Percentiles rank a stretch among this genome's conserved stretches.
These are phyloP conservation scores for Rutpela maculata DNA, from an alignment of 2,888 invertebrate genomes.

Conservation along the genomic window DNA sequence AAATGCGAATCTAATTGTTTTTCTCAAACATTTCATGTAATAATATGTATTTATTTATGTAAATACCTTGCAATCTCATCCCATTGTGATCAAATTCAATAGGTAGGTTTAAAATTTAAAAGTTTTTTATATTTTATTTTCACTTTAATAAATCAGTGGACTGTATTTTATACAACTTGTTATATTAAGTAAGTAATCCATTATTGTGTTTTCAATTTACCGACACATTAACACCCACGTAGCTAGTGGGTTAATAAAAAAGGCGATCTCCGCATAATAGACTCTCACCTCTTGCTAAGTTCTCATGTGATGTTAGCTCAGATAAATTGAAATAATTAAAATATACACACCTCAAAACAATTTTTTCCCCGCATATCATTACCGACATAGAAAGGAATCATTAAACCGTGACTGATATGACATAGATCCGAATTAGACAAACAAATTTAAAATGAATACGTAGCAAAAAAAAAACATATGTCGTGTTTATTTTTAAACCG, in stretches of 20 bases:
- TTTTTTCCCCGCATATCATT: not conserved
- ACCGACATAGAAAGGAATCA: not conserved
- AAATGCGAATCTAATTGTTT: too few relatives aligned
- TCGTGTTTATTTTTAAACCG: slow-evolving; percentile 25
- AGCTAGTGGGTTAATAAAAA: not conserved
- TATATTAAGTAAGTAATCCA: too few relatives aligned
- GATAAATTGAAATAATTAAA: not conserved
- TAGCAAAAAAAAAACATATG: slow-evolving; percentile 21
- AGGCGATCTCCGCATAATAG: too few relatives aligned
- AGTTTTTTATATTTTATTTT: not conserved
- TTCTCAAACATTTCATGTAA: too few relatives aligned
- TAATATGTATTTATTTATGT: too few relatives aligned
- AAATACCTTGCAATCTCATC: too few relatives aligned
- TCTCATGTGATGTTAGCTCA: not conserved
- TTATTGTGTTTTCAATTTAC: not conserved
- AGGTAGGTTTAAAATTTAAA: too few relatives aligned
- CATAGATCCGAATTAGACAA: slow-evolving; percentile 13
- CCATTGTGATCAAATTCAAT: too few relatives aligned
- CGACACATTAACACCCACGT: not conserved
- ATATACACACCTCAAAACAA: not conserved
- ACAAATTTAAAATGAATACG: slow-evolving; percentile 20
- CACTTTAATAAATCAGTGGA: not conserved
- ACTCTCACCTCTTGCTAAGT: not conserved
- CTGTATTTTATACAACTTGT: not conserved
- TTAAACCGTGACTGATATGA: slow-evolving; percentile 5